Base-by-base conservation (phyloP, 1,140 invertebrate species). In the Heliconius hewitsoni region DNA sequence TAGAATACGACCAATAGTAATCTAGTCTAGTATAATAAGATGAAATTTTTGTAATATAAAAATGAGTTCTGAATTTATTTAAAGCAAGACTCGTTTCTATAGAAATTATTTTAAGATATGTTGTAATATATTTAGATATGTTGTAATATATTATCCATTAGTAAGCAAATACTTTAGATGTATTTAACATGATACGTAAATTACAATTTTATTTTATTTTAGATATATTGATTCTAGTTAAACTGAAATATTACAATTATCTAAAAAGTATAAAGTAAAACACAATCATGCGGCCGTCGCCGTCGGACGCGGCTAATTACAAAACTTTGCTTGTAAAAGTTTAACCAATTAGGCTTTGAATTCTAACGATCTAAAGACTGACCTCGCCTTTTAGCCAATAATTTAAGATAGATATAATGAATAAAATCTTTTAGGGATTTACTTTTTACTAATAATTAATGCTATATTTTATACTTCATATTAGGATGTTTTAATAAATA, bases 301-400 rank as follows among this genome's bases (percentile, higher is more conserved):
- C 30, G 30, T 34, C 27, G 60, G 27, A 55, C 3, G 23, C 8
- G 23, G 30, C 71, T 81, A 83, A 82, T 80, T 82, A 71, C 77
- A 30, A 75, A 82, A 82, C 71, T 84, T 82, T 3, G 39, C 37
- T 81, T 70, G 77, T 81, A 82, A 81, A 82, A 82, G 74, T 79
- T 77, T 18, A 42, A 79, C 75, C 73, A 82, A 84, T 79, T 82
- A 55, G 72, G 74, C 81, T 74, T 71, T 71, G 30, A 37, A 18
- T 71, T 52, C 16, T 71, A 71, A 71, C 70, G 55, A 60, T 57
- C 55, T 57, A 57, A 57, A 57, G 55, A 9, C 19, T 11, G 8
- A 23, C n/a, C 1, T 19, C 42, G 55, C n/a, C n/a, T 57, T 57
- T 57, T n/a, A 57, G 19, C 55, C 11, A 57, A 23, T 23, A 23